phyloP scores from a whole-genome alignment of 2,113 vertebrate species.

The Lutjanus erythropterus region DNA sequence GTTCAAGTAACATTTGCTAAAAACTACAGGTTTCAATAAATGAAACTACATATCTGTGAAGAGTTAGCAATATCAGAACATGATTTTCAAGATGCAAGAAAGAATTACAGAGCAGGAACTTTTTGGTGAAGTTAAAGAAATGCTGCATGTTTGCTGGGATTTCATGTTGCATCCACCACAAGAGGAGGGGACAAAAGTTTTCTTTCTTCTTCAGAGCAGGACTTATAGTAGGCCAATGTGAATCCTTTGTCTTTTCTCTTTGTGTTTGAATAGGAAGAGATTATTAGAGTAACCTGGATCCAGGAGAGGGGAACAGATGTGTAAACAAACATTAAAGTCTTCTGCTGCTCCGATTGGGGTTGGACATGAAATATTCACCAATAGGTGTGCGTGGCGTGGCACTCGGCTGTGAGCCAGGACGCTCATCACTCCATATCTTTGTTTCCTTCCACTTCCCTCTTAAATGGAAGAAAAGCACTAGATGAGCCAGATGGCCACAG shows the following conservation, averaged over 20 bases:
- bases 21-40: too few species aligned
- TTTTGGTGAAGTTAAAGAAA: neutral
- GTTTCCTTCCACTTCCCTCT: constrained; percentile 48
- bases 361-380: constrained; percentile 78
- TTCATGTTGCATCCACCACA: neutral
- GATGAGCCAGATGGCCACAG: constrained; percentile 78
- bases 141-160: neutral
- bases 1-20: too few species aligned
- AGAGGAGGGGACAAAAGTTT: neutral
- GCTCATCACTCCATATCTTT: constrained; percentile 33
- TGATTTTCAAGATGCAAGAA: neutral
- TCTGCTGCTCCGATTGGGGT: constrained; percentile 59
- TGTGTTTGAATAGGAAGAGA: constrained; percentile 31
- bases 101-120: neutral
- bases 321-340: constrained; percentile 73
- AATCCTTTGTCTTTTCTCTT: constrained; percentile 27
- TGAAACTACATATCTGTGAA: too few species aligned
- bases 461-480: constrained; percentile 55
- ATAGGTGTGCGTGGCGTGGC: constrained; percentile 38
- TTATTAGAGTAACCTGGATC: constrained; percentile 62
- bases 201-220: neutral
- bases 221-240: neutral
- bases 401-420: constrained; percentile 37
- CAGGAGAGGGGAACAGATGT: constrained; percentile 64
- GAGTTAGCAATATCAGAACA: too few species aligned